Evolutionary conservation across 2,113 vertebrate species (phyloP), one percentile per base, ranked within the genome.

Genomic region (Myiagra hebetior): DNA sequence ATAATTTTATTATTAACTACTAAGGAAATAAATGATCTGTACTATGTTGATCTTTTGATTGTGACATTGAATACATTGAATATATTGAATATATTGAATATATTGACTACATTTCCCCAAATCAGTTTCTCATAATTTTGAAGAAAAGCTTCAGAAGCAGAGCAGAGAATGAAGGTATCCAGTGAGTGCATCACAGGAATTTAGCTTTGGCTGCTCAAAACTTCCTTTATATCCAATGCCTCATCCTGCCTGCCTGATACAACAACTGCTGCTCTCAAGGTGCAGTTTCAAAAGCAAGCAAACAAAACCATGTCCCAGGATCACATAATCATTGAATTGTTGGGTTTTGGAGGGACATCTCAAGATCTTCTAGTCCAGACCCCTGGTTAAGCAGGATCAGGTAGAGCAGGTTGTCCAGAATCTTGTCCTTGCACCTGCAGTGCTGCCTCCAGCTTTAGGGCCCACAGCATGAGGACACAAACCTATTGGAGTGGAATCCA

Each of bases 311-410:
- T 20, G 4, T 23, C 20, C 17, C 14, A 64, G 15, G 46, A 50
- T 33, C 46, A 33, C 41, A 15, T 8, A 50, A 87, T 24, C 44
- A 39, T 0, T 3, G 10, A 21, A 24, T 31, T 0, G 1, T 9
- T 92, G 42, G 27, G 23, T 8, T 3, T 53, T 49, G 55, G 27
- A 63, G 6, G 12, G 30, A 78, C 7, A 4, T 49, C 30, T 57
- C 1, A 4, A 68, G 39, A 23, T 59, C 27, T 20, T 17, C 11
- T 59, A 16, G 21, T 19, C 5, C 39, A 86, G 27, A 39, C 17
- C 13, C 30, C 13, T 22, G 41, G 26, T 53, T 23, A 59, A n/a
- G 56, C 49, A 87, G 13, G 24, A 15, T 65, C 60, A 89, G 33
- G 57, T 41, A 16, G 20, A 76, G 52, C 24, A 62, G 59, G 15